phyloP scores from a whole-genome alignment of 64 coral and sea anemone species.

The Dendrophyllia cribrosa region DNA sequence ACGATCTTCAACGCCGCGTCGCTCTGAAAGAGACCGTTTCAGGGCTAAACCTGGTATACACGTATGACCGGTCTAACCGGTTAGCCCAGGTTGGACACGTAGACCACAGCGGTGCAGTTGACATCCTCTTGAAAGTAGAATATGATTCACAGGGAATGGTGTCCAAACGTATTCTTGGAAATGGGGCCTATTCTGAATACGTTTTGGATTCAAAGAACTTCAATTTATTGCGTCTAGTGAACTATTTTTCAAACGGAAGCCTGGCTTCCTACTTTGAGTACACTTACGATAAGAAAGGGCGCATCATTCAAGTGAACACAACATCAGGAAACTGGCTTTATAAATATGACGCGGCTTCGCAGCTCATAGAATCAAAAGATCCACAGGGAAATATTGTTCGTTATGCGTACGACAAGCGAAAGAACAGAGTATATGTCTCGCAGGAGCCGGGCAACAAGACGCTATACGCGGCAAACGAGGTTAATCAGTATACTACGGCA shows the following conservation, averaged over 20 bases:
- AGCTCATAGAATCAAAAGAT: constrained; percentile 70
- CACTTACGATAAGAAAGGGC: constrained; percentile 71
- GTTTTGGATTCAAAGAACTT: constrained; percentile 27
- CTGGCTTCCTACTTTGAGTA: constrained; percentile 73
- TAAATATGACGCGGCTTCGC: constrained; percentile 77
- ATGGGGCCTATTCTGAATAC: constrained; percentile 53
- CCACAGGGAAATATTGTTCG: constrained; percentile 37
- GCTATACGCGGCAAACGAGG: constrained; percentile 59
- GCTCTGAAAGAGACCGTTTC: constrained; percentile 41
- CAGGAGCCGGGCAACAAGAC: constrained; percentile 50
- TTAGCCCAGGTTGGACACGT: constrained; percentile 7
- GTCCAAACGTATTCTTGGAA: constrained; percentile 57
- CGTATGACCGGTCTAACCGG: constrained; percentile 60
- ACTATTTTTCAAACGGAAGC: constrained; percentile 43
- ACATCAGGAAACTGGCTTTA: constrained; percentile 56
- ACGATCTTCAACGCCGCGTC: constrained; percentile 63
- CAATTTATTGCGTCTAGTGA: constrained; percentile 41
- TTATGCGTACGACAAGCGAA: constrained; percentile 62
- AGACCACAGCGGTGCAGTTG: constrained; percentile 2
- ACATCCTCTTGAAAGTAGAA: constrained; percentile 28
- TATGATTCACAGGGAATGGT: constrained; percentile 67
- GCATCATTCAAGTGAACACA: constrained; percentile 59
- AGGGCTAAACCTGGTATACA: constrained; percentile 56
- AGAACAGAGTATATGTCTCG: constrained; percentile 62
- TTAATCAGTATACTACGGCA: constrained; percentile 74